Percentiles rank a stretch among this genome's conserved stretches.
Evolutionary conservation across 2,888 invertebrate species (phyloP).

Genomic region (Diabrotica balteata): DNA sequence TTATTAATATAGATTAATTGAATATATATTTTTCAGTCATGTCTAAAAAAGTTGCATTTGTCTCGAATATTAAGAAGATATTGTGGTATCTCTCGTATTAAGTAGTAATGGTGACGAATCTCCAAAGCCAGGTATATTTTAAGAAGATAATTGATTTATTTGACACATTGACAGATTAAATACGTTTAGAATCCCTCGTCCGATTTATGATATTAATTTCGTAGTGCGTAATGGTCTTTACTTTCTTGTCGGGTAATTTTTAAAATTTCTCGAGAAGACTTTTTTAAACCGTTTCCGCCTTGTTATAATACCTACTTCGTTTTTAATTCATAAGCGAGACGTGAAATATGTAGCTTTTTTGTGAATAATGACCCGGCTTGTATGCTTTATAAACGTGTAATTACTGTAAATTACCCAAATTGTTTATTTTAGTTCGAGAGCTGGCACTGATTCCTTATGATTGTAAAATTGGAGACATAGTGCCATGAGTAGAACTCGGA

Average conservation of each 20-base stretch:
- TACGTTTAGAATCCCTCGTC: conserved; percentile 10
- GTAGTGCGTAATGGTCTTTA: conserved; percentile 1
- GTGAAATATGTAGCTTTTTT: conserved; percentile 21
- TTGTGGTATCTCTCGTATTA: too few species aligned
- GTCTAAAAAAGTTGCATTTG: too few species aligned
- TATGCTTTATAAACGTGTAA: conserved; percentile 14
- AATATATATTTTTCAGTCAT: too few species aligned
- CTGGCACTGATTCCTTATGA: background rate
- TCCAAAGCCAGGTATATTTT: too few species aligned
- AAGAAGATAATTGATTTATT: conserved; percentile 5
- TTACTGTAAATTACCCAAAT: conserved; percentile 9
- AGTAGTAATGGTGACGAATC: too few species aligned
- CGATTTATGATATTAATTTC: conserved; percentile 20
- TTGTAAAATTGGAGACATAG: too few species aligned
- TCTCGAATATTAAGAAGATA: too few species aligned
- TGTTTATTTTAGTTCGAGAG: conserved; percentile 5
- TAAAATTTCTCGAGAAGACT: conserved; percentile 15
- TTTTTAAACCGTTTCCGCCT: conserved; percentile 29
- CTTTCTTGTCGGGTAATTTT: conserved; percentile 22
- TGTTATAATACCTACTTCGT: conserved; percentile 17
- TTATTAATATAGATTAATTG: too few species aligned
- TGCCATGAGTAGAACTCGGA: too few species aligned
- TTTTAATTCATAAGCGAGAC: conserved; percentile 15
- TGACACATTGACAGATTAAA: conserved; percentile 13
- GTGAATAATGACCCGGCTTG: conserved; percentile 15